Base-by-base conservation (phyloP, 2,113 vertebrate species). In the Canis aureus region DNA sequence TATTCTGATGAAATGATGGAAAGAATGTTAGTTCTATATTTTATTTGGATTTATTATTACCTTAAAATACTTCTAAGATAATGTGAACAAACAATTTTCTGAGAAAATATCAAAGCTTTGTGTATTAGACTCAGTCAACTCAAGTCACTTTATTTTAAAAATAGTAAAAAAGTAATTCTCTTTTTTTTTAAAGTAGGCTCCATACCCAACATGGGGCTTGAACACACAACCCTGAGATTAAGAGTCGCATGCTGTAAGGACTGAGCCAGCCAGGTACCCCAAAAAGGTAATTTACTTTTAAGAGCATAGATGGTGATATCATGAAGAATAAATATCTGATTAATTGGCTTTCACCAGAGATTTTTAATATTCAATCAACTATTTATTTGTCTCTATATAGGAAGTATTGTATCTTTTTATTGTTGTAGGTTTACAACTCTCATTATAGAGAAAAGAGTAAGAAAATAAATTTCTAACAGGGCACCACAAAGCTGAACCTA, bases 31-130 rank as follows among this genome's bases (percentile, higher is more conserved):
- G 17, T 35, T 66, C 6, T 3, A 71, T 23, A 19, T 87, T 86
- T 93, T 81, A 71, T 96, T 94, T 60, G 25, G 35, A 88, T 83
- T 35, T 82, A 35, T 80, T 8, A 69, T 35, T 89, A 87, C 17
- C 9, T 64, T 71, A 38, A 79, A 93, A 62, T 79, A 66, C n/a
- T 91, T 82, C 8, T 79, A 27, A 92, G 8, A 53, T 20, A 71
- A 71, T 16, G 49, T 51, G 1, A 51, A 51, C 85, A 66, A 73
- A 92, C 9, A 55, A 25, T 62, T 55, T 95, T 51, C 3, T 88
- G 32, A 60, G 15, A 96, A 60, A 74, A 79, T 83, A 49, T 53
- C 69, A 85, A n/a, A 8, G 5, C 2, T 60, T 5, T n/a, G 0
- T 87, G 19, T 80, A 59, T 91, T 79, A 71, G n/a, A 96, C 8